phyloP scores from a whole-genome alignment of 2,113 vertebrate species.

The Hypocryptadius cinnamomeus region DNA sequence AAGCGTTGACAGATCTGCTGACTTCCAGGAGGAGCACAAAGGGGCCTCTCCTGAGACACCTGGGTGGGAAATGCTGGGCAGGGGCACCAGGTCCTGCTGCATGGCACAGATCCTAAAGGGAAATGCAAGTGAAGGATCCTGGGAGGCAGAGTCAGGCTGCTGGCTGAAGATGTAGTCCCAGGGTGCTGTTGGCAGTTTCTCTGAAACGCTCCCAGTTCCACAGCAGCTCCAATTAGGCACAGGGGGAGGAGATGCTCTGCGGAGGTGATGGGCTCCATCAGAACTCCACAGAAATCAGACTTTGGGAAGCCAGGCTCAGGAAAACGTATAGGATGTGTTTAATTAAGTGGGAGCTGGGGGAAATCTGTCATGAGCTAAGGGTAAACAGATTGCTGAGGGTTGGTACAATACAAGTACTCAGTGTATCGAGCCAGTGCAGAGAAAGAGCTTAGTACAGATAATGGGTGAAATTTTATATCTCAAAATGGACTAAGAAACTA shows the following conservation, averaged over 20 bases:
- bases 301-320: background rate
- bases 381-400: slow-evolving; percentile 18
- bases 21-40: background rate
- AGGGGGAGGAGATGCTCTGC: background rate
- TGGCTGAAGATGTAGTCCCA: slow-evolving; percentile 31
- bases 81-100: background rate
- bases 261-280: slow-evolving; percentile 46
- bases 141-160: slow-evolving; percentile 19
- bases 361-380: slow-evolving; percentile 19
- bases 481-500: background rate
- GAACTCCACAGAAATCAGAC: slow-evolving; percentile 13
- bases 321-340: slow-evolving; percentile 17
- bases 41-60: background rate
- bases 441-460: background rate
- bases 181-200: slow-evolving; percentile 34
- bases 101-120: background rate
- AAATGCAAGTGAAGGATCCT: background rate
- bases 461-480: background rate
- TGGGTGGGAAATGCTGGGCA: background rate
- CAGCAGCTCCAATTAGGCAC: slow-evolving; percentile 23
- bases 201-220: slow-evolving; percentile 5
- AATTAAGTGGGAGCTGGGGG: slow-evolving; percentile 36
- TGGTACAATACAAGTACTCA: background rate
- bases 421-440: background rate
- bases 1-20: background rate